These are phyloP conservation scores for Catharus ustulatus DNA, from an alignment of 2,797 vertebrate species.

Conservation along the genomic window DNA sequence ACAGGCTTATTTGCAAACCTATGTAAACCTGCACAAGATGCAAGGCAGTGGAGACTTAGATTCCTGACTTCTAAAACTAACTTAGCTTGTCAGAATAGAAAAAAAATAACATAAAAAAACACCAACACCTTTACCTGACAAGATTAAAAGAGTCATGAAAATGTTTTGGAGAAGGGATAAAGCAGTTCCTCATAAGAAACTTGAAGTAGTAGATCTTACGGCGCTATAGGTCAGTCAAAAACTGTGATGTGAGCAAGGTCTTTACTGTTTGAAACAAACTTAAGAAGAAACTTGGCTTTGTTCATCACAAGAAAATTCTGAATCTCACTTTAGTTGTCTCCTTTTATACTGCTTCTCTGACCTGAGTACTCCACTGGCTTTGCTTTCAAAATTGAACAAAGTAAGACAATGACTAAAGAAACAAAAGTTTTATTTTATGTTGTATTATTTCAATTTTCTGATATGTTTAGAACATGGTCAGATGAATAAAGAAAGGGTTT, in stretches of 20 bases:
- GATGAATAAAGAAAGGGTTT: neutral
- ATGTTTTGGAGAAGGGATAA: neutral
- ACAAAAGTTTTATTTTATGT: neutral
- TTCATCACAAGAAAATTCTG: neutral
- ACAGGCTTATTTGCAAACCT: neutral
- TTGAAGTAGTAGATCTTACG: neutral
- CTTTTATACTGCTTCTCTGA: neutral
- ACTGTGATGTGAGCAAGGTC: neutral
- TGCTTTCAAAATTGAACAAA: neutral
- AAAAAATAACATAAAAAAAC: neutral
- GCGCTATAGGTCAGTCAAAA: neutral
- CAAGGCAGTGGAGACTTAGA: neutral
- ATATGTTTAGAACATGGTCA: neutral
- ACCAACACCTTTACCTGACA: neutral
- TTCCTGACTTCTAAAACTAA: neutral
- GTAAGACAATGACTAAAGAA: neutral
- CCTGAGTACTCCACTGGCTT: neutral
- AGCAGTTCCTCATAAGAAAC: neutral
- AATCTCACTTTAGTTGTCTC: neutral
- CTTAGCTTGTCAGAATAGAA: neutral
- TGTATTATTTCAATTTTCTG: neutral
- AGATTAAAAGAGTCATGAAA: neutral
- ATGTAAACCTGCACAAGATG: neutral
- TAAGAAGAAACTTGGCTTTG: conserved; percentile 6
- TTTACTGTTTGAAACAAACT: neutral